Base-by-base conservation (phyloP, 2,888 invertebrate species). In the Leuctra nigra region DNA sequence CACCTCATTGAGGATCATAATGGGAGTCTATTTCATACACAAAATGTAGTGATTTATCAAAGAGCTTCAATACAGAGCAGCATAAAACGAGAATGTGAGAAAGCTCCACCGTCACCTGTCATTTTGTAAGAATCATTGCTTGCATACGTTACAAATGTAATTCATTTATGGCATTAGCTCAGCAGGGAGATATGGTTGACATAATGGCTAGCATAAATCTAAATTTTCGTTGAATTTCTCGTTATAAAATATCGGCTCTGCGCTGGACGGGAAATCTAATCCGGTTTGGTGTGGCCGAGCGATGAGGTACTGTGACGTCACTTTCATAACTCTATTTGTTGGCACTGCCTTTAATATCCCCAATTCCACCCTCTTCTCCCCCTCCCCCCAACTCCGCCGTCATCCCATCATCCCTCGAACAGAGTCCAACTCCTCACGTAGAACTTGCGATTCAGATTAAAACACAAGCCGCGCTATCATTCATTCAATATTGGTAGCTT, bases 121-220 rank as follows among this genome's bases (percentile, higher is more conserved):
- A n/a, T n/a, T n/a, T n/a, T n/a, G n/a, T n/a, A n/a, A n/a, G n/a
- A n/a, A n/a, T n/a, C n/a, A n/a, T n/a, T n/a, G n/a, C n/a, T n/a
- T n/a, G n/a, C n/a, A n/a, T n/a, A n/a, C n/a, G n/a, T n/a, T n/a
- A n/a, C n/a, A n/a, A 7, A 29, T 29, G 50, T 50, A 50, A 50
- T 33, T 50, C 50, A 50, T 50, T 50, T 35, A 50, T 50, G 18
- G 50, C 50, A 50, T 16, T 50, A 33, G 41, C 41, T 18, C 47
- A 13, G 22, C 11, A 20, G 50, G 35, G 7, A 35, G 33, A 50
- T 18, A 50, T 18, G 50, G 50, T 16, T 50, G 50, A 35, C 20
- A 50, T 50, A 50, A 50, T 50, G 35, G 50, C 50, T 35, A 16
- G 22, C 47, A 57, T 57, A 57, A 57, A 57, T 57, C 57, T 57